These are phyloP conservation scores for Orcinus orca DNA, from an alignment of 2,113 vertebrate species.

Conservation along the genomic window DNA sequence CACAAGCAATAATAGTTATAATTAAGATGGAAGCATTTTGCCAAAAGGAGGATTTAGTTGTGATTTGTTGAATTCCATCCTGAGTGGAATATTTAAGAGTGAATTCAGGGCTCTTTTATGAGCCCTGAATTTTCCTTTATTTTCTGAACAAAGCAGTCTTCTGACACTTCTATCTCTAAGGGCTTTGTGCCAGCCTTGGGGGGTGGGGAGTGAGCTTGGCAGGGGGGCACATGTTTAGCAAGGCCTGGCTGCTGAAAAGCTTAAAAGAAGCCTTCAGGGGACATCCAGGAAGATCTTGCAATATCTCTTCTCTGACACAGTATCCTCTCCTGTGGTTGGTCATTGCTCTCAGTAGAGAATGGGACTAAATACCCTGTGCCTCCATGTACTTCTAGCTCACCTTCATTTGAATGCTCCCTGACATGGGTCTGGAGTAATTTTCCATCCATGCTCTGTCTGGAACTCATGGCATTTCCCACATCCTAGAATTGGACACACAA, in stretches of 20 bases:
- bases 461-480: not conserved
- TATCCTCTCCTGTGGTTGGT: accelerated
- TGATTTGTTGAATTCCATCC: constrained; percentile 59
- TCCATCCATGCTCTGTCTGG: not conserved
- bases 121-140: not conserved
- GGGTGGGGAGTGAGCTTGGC: too few relatives aligned
- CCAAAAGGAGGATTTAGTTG: constrained; percentile 55
- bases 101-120: constrained; percentile 1
- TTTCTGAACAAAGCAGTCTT: not conserved
- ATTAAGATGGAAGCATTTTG: constrained; percentile 50
- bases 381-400: not conserved
- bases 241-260: not conserved
- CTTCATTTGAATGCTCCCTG: not conserved
- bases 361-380: too few relatives aligned
- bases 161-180: not conserved
- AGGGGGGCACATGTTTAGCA: not conserved
- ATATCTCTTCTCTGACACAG: not conserved
- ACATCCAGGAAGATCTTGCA: not conserved
- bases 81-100: constrained; percentile 45
- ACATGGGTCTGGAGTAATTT: not conserved
- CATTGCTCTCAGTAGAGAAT: not conserved
- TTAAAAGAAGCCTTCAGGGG: not conserved
- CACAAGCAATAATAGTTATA: constrained; percentile 40
- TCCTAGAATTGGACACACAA: not conserved
- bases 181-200: not conserved